These are phyloP conservation scores for Drosophila setifemur DNA, from an alignment of 1,140 invertebrate genomes.

Conservation along the genomic window DNA sequence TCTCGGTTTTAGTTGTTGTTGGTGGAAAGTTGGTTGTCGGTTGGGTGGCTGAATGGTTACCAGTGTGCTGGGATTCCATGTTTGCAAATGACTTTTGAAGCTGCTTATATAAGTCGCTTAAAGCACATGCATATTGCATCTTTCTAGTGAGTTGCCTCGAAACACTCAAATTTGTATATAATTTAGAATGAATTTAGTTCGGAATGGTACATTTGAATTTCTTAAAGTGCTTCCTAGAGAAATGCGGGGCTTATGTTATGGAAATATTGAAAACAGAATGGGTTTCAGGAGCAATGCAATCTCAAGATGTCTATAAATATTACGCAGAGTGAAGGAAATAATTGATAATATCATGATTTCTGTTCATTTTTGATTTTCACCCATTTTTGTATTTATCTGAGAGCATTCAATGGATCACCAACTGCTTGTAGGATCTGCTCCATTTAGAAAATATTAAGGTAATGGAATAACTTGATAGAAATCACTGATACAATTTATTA, in stretches of 20 bases:
- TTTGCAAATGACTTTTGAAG: conserved; percentile 28
- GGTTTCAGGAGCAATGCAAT: too few species aligned
- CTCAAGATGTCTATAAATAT: too few species aligned
- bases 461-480: conserved; percentile 6
- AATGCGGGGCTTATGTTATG: too few species aligned
- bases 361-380: too few species aligned
- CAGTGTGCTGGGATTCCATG: conserved; percentile 20
- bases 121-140: not conserved
- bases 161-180: conserved; percentile 3
- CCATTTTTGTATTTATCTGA: too few species aligned
- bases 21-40: not conserved
- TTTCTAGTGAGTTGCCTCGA: not conserved
- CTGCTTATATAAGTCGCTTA: conserved; percentile 5
- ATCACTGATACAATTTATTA: conserved; percentile 7
- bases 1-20: not conserved
- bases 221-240: too few species aligned
- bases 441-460: too few species aligned
- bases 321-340: too few species aligned
- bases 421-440: too few species aligned
- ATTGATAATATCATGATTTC: too few species aligned
- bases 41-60: not conserved
- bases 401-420: too few species aligned
- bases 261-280: too few species aligned
- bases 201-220: not conserved
- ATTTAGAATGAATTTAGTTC: not conserved